These are phyloP conservation scores for Volucella zonaria DNA, from an alignment of 2,888 invertebrate species.

Conservation along the genomic window DNA sequence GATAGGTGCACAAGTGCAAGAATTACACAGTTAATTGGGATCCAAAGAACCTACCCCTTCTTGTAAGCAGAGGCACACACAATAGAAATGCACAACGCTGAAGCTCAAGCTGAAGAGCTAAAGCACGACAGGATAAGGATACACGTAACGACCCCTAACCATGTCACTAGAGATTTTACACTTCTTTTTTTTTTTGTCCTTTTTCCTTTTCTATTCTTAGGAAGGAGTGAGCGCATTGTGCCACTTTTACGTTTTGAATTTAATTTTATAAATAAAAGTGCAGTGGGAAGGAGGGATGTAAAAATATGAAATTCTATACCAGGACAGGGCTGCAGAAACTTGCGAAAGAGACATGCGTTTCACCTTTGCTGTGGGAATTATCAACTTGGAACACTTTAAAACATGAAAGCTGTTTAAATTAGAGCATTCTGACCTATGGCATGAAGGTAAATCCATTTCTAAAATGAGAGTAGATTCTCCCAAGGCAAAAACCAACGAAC, in stretches of 20 bases:
- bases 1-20: slow-evolving; percentile 52
- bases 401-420: too few relatives aligned
- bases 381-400: too few relatives aligned
- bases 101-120: slow-evolving; percentile 6
- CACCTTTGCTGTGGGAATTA: too few relatives aligned
- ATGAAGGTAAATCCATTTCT: too few relatives aligned
- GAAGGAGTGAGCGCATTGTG: slow-evolving; percentile 51
- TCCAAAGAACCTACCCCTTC: slow-evolving; percentile 55
- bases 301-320: slow-evolving; percentile 22
- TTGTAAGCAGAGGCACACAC: slow-evolving; percentile 12
- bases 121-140: slow-evolving; percentile 55
- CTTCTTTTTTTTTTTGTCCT: slow-evolving; percentile 12
- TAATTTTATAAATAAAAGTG: slow-evolving; percentile 50
- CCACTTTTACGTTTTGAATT: slow-evolving; percentile 63
- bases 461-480: too few relatives aligned
- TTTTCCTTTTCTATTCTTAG: slow-evolving; percentile 10
- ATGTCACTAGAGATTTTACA: slow-evolving; percentile 58
- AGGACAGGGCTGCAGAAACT: slow-evolving; percentile 34
- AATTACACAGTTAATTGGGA: slow-evolving; percentile 70
- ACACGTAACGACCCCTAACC: slow-evolving; percentile 58
- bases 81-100: slow-evolving; percentile 49
- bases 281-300: not conserved
- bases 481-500: too few relatives aligned
- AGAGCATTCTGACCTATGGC: too few relatives aligned
- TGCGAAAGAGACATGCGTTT: not conserved